Percentiles rank a stretch among this genome's conserved stretches.
phyloP scores from a whole-genome alignment of 2,888 invertebrate genomes.

The Autographa gamma region DNA sequence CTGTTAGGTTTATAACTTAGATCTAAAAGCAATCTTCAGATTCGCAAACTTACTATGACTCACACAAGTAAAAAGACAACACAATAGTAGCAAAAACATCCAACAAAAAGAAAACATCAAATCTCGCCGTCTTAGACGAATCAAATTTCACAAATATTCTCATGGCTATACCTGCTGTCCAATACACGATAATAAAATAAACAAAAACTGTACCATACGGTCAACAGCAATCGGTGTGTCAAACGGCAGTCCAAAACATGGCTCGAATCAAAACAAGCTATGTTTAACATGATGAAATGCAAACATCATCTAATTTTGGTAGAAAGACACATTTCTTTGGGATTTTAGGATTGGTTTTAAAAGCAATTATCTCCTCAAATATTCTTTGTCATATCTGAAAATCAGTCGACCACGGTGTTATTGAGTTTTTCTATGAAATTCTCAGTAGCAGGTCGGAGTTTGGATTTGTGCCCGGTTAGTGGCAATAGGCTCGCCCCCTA shows the following conservation, averaged over 20 bases:
- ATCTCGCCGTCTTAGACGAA: not conserved
- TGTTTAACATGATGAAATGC: conserved; percentile 36
- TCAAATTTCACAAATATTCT: not conserved
- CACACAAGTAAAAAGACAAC: not conserved
- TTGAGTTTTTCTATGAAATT: no score
- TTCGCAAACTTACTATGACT: not conserved
- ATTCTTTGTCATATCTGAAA: no score
- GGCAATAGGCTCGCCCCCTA: no score
- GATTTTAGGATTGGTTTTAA: no score
- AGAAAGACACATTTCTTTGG: conserved; percentile 20
- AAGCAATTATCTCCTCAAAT: no score
- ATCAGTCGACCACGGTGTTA: no score
- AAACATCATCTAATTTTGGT: conserved; percentile 45
- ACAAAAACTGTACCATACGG: conserved; percentile 35
- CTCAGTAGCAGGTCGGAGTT: no score
- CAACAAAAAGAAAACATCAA: conserved; percentile 1
- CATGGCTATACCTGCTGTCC: conserved; percentile 26
- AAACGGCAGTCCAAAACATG: conserved; percentile 43
- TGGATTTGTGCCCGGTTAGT: no score
- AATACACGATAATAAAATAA: conserved; percentile 39
- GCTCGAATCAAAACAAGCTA: conserved; percentile 51
- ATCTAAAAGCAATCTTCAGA: not conserved
- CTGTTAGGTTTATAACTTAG: no score
- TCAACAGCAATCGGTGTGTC: conserved; percentile 40
- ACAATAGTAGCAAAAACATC: conserved; percentile 2